These are phyloP conservation scores for Psylliodes chrysocephalus DNA, from an alignment of 2,888 invertebrate species.

Conservation along the genomic window DNA sequence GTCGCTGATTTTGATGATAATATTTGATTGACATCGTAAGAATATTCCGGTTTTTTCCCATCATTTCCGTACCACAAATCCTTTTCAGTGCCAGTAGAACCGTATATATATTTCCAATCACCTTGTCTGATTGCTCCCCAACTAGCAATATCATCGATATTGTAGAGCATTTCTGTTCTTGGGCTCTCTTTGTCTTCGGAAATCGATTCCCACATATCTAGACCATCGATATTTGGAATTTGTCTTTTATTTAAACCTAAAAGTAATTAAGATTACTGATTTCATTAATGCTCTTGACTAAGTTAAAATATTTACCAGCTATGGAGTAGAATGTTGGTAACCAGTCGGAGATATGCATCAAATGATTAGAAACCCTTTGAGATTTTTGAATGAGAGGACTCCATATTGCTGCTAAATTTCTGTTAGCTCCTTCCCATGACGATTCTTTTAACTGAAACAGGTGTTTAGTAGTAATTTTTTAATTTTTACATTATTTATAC, in stretches of 20 bases:
- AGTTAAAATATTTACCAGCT: no score
- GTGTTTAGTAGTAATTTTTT: neutral
- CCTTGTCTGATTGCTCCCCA: conserved; percentile 71
- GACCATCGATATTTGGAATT: conserved; percentile 68
- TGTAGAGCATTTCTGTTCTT: conserved; percentile 69
- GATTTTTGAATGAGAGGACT: conserved; percentile 69
- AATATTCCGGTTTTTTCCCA: conserved; percentile 58
- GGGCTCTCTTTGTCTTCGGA: conserved; percentile 63
- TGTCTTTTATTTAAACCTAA: conserved; percentile 61
- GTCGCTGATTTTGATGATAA: conserved; percentile 64
- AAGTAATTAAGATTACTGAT: conserved; percentile 26
- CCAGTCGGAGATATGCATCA: conserved; percentile 78
- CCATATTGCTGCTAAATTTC: conserved; percentile 75
- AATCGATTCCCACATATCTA: conserved; percentile 67
- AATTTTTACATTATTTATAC: neutral
- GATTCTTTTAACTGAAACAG: conserved; percentile 72
- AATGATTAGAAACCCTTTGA: conserved; percentile 68
- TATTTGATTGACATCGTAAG: conserved; percentile 63
- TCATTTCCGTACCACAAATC: conserved; percentile 65
- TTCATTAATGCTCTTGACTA: no score
- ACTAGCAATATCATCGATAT: conserved; percentile 68
- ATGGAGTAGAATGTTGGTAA: conserved; percentile 74
- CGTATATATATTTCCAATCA: conserved; percentile 73
- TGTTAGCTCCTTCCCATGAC: conserved; percentile 77
- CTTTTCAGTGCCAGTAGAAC: conserved; percentile 62